A percentile compares a stretch with the other conserved stretches of the same genome.
Conservation (phyloP, 2,797 vertebrate species). For the Malurus splendens region DNA sequence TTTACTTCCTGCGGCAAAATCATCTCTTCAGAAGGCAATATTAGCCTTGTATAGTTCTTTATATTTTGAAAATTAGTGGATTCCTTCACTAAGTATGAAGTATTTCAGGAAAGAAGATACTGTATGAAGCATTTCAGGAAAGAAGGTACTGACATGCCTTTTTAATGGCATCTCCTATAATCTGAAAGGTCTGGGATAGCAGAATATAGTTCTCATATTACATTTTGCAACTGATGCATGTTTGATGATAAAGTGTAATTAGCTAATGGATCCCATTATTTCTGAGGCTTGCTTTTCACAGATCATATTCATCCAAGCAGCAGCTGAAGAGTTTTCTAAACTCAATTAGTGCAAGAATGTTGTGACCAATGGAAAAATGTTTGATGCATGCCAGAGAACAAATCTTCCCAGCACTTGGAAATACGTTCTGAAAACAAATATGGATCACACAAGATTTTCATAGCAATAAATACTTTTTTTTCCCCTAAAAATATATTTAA, state of each 20-base stretch:
- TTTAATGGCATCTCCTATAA: neutral
- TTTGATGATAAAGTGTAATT: conserved; percentile 36
- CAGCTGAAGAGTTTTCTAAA: conserved; percentile 52
- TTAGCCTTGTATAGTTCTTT: neutral
- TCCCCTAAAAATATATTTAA: neutral
- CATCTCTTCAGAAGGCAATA: neutral
- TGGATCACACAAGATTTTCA: conserved; percentile 19
- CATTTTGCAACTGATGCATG: neutral
- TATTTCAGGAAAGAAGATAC: neutral
- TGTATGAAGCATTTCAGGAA: neutral
- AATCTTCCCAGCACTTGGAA: conserved; percentile 53
- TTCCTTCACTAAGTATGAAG: neutral
- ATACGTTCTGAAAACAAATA: conserved; percentile 44
- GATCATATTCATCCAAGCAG: conserved; percentile 1
- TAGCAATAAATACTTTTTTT: neutral
- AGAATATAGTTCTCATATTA: neutral
- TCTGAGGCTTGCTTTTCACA: conserved; percentile 20
- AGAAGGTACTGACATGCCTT: neutral
- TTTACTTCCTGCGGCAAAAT: neutral
- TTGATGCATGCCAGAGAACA: conserved; percentile 45
- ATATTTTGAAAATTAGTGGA: neutral
- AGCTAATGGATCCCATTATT: conserved; percentile 36
- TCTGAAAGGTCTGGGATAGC: neutral
- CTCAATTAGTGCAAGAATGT: conserved; percentile 56
- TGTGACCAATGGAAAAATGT: conserved; percentile 60